Evolutionary conservation across 2,113 vertebrate species (phyloP).

Genomic region (Scolopax mira): DNA sequence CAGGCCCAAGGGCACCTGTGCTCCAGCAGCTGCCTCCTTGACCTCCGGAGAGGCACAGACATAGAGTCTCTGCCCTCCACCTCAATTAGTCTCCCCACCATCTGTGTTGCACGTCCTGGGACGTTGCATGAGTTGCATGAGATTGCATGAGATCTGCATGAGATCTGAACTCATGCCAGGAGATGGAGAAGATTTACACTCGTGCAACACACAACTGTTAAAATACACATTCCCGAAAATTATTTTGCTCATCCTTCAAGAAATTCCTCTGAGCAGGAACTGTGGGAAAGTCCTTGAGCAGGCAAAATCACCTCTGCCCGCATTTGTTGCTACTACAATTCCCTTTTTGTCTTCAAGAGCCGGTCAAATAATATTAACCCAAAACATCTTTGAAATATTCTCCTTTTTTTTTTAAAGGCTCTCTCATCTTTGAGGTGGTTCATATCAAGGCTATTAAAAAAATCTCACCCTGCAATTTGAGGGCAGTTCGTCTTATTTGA

Average conservation of each 20-base stretch:
- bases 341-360: neutral
- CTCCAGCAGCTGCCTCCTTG: neutral
- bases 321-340: neutral
- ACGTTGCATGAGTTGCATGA: no score
- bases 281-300: neutral
- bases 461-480: neutral
- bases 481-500: neutral
- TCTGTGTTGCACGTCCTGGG: neutral
- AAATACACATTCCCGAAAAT: neutral
- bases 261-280: neutral
- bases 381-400: neutral
- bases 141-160: no score
- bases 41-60: neutral
- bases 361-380: neutral
- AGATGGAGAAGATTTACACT: neutral
- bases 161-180: neutral
- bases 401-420: neutral
- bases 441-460: neutral
- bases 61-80: neutral
- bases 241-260: neutral
- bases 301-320: neutral
- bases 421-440: neutral
- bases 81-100: constrained; percentile 16
- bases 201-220: neutral
- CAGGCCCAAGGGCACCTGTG: neutral